Evolutionary conservation across 2,797 vertebrate genomes (phyloP).

Genomic region (Chiroxiphia lanceolata): DNA sequence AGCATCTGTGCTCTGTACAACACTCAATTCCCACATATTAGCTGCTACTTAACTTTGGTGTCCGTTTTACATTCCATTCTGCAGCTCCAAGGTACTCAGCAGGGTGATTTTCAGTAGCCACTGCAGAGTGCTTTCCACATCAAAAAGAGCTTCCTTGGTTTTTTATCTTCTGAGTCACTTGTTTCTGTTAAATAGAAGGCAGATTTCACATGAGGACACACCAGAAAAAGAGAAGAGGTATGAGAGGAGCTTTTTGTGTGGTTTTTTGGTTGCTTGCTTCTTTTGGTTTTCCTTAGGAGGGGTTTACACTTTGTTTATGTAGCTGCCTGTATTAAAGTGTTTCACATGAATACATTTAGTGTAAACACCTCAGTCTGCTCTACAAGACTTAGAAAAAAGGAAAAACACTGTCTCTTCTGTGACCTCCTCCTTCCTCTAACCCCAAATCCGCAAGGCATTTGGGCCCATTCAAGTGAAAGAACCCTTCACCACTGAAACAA

Average conservation of each 20-base stretch:
- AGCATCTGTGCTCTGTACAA: neutral
- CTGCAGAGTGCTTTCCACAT: neutral
- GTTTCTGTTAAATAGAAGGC: neutral
- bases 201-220: neutral
- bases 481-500: neutral
- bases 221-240: neutral
- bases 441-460: neutral
- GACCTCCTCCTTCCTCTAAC: neutral
- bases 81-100: neutral
- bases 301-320: neutral
- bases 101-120: neutral
- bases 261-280: neutral
- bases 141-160: neutral
- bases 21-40: neutral
- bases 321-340: neutral
- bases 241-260: neutral
- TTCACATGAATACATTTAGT: neutral
- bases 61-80: neutral
- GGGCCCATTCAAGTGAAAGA: neutral
- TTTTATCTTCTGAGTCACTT: neutral
- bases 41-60: neutral
- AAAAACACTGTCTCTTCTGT: fast-evolving
- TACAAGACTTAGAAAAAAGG: neutral
- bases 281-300: neutral
- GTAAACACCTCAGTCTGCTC: neutral